Evolutionary conservation across 1,140 invertebrate species (phyloP), one percentile per base, ranked within the genome.

Genomic region (Bombus confusus): DNA sequence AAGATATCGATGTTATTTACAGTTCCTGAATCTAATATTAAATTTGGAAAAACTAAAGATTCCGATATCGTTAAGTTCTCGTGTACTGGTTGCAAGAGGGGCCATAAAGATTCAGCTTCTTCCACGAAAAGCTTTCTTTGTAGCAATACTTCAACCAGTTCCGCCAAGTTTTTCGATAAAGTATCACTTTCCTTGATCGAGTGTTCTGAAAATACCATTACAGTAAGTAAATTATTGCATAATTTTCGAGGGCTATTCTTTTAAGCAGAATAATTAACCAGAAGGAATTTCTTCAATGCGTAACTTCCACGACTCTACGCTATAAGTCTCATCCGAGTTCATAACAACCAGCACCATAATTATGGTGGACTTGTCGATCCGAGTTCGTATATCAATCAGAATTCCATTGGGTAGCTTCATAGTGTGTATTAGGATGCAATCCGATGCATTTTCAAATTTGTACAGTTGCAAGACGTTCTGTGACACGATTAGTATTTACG

Each of bases 401-500:
- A 80, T 75, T 34, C n/a, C 66, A 10, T 76, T 22, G 0, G 77
- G 52, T 28, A 88, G 47, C 1, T 59, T 62, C 34, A 72, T 77
- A 13, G 86, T 18, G 34, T 80, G 59, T 37, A 90, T 72, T 0
- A 68, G 18, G 0, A 43, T 81, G 57, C 80, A 88, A 31, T 86
- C 71, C 5, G 83, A 85, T 34, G 86, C 83, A n/a, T 77, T 85
- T 22, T 83, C 84, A 39, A 91, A 83, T 68, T 90, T 91, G 77
- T 91, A 92, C 22, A 93, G 28, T 68, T 73, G n/a, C 8, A 92
- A 8, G 13, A 39, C 64, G 15, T 92, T 86, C 90, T 92, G 64
- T 6, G 72, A 90, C 6, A 57, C 4, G 31, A 72, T 75, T 73
- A 6, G n/a, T 13, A 76, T 71, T 79, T 64, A 15, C 0, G 10